Evolutionary conservation across 2,888 invertebrate genomes (phyloP), one percentile per base, ranked within the genome.

Genomic region (Drosophila melanosoma): DNA sequence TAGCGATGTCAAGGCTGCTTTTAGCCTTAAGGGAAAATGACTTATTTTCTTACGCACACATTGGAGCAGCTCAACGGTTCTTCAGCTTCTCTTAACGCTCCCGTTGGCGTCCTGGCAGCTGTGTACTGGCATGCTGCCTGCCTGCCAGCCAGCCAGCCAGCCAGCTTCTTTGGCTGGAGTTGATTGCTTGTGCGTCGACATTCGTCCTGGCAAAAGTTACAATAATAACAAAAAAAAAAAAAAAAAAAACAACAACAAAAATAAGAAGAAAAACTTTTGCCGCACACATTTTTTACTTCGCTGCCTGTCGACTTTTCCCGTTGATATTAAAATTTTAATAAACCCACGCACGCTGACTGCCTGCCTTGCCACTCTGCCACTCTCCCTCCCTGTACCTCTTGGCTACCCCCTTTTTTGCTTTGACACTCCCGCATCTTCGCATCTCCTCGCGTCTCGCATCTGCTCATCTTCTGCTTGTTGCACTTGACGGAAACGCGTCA

Each of bases 1-100:
- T 7, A 49, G 26, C 40, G 49, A 32, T 66, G 76, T 63, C 63
- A 64, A 68, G 60, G 75, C 79, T 61, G 63, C 58, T 56, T 61
- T 64, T 69, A 79, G 75, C 84, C 89, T 81, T 82, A 78, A 82
- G 90, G 87, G 90, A 84, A 90, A 87, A 87, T 90, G 87, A 87
- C 87, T 90, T 90, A 90, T 90, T 87, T 87, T 90, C 89, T 87
- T 90, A 87, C 88, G 87, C 87, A 90, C 87, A 87, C 89, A 89
- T 74, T 76, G 75, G 83, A 78, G 66, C 76, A 76, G 66, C 83
- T 71, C 83, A 72, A 29, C 76, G 58, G 15, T 57, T 49, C 26
- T 26, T 49, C 49, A 49, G 49, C 49, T 15, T 38, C 56, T 38
- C 38, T 42, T 20, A 40, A 40, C 42, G 38, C 61, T 59, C 53